These are phyloP conservation scores for Neoniphon sammara DNA, from an alignment of 2,797 vertebrate species.

Conservation along the genomic window DNA sequence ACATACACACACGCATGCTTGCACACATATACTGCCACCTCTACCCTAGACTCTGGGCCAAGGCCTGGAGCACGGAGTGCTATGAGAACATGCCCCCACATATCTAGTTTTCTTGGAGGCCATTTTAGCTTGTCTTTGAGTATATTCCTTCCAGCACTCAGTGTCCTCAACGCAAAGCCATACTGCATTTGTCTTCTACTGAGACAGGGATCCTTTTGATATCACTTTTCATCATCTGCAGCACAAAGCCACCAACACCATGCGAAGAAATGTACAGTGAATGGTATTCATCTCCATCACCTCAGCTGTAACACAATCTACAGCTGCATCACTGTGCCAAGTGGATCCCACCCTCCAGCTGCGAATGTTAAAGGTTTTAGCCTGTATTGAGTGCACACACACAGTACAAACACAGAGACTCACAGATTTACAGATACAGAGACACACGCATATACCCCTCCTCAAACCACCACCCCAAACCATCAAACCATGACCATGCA, in stretches of 20 bases:
- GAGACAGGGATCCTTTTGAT: constrained; percentile 36
- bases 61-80: constrained; percentile 51
- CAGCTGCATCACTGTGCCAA: constrained; percentile 35
- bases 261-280: constrained; percentile 29
- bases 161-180: constrained; percentile 14
- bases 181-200: constrained; percentile 29
- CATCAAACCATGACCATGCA: not conserved
- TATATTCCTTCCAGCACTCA: not conserved
- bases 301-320: constrained; percentile 29
- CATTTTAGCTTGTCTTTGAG: constrained; percentile 57
- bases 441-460: constrained; percentile 4
- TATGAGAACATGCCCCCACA: constrained; percentile 66
- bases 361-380: constrained; percentile 29
- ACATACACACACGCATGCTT: constrained; percentile 17
- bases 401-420: constrained; percentile 17
- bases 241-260: constrained; percentile 25
- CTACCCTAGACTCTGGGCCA: constrained; percentile 50
- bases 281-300: constrained; percentile 28
- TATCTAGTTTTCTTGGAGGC: constrained; percentile 56
- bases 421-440: not conserved
- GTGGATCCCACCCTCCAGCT: constrained; percentile 61
- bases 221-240: constrained; percentile 28
- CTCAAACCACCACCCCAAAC: not conserved
- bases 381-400: constrained; percentile 23
- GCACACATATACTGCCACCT: constrained; percentile 42